Evolutionary conservation across 1,140 invertebrate species (phyloP).

Genomic region (Calephelis nemesis): DNA sequence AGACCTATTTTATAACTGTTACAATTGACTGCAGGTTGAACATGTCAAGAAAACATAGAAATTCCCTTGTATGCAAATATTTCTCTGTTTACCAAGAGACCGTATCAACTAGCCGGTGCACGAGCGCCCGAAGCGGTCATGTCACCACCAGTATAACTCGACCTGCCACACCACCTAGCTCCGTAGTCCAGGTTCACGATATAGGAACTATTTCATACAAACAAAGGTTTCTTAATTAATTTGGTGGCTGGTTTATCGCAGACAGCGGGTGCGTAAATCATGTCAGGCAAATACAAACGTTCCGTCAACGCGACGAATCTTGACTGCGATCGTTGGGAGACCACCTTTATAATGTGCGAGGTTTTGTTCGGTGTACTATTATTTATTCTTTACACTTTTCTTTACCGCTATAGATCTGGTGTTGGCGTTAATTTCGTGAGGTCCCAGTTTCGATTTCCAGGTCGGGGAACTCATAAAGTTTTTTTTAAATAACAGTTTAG

Average conservation of each 20-base stretch:
- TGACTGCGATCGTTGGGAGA: conserved; percentile 47
- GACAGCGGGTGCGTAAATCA: conserved; percentile 61
- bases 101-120: conserved; percentile 57
- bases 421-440: too few relatives aligned
- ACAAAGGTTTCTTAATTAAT: conserved; percentile 37
- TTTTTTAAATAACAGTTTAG: too few relatives aligned
- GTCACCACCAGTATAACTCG: conserved; percentile 42
- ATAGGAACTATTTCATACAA: conserved; percentile 34
- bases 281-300: conserved; percentile 62
- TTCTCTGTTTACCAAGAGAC: conserved; percentile 54
- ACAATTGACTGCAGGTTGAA: conserved; percentile 35
- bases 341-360: conserved; percentile 45
- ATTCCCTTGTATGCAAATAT: conserved; percentile 52
- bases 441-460: too few relatives aligned
- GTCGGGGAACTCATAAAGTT: too few relatives aligned
- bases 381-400: too few relatives aligned
- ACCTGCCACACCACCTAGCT: conserved; percentile 32
- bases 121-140: conserved; percentile 55
- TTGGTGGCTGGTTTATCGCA: conserved; percentile 48
- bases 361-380: neutral
- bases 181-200: conserved; percentile 24
- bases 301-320: conserved; percentile 60
- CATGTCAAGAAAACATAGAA: conserved; percentile 42
- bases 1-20: conserved; percentile 16
- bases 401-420: too few relatives aligned